A percentile compares a stretch with the other conserved stretches of the same genome.
Evolutionary conservation across 2,888 invertebrate species (phyloP).

Genomic region (Tortricodes alternella): DNA sequence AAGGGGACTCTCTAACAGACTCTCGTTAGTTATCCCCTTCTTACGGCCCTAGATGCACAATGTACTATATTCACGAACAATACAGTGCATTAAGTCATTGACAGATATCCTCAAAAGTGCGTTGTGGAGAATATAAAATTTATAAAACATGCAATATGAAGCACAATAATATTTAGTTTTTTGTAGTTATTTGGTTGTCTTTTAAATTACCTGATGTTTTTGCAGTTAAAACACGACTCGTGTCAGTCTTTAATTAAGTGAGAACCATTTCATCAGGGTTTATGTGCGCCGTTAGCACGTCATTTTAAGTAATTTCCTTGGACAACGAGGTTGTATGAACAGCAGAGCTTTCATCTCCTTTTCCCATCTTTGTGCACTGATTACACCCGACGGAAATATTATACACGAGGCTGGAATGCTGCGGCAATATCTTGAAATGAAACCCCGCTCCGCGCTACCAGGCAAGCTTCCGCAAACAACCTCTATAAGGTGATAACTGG

Average conservation of each 20-base stretch:
- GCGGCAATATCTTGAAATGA: constrained; percentile 53
- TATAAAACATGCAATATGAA: no score
- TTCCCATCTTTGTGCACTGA: constrained; percentile 22
- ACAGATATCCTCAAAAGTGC: no score
- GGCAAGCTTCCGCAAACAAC: constrained; percentile 48
- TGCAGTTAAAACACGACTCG: background rate
- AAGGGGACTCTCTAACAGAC: no score
- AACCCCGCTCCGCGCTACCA: constrained; percentile 40
- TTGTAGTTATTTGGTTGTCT: no score
- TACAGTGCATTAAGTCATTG: no score
- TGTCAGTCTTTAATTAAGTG: constrained; percentile 15
- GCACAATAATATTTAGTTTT: no score
- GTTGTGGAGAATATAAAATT: no score
- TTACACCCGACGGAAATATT: constrained; percentile 28
- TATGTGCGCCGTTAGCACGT: constrained; percentile 22
- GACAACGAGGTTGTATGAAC: constrained; percentile 26
- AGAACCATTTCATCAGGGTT: constrained; percentile 5
- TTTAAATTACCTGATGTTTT: background rate
- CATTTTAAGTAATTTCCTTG: constrained; percentile 25
- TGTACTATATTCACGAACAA: no score
- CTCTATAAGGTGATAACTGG: constrained; percentile 23
- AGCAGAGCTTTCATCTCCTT: constrained; percentile 28
- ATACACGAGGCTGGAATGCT: constrained; percentile 25
- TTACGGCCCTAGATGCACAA: no score
- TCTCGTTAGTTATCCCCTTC: no score